Conservation (phyloP, 2,113 vertebrate species). For the Turdus rufiventris region DNA sequence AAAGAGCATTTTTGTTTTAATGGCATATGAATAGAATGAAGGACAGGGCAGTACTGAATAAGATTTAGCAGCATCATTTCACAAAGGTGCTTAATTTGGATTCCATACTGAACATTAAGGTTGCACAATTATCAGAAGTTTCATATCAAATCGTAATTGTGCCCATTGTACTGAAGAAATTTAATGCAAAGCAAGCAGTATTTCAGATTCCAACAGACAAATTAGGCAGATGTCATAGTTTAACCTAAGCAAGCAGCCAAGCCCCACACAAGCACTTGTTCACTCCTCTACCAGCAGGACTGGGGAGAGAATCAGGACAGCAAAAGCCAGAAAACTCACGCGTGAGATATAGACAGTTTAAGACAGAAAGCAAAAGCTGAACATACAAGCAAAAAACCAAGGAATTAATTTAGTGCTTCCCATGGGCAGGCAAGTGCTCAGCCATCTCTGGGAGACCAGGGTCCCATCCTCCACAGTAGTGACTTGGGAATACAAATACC, state of each 20-base stretch:
- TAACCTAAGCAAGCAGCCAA: not conserved
- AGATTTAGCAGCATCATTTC: not conserved
- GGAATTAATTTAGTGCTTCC: not conserved
- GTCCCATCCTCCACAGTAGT: not conserved
- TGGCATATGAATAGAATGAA: not conserved
- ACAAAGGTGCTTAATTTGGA: not conserved
- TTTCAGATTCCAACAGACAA: not conserved
- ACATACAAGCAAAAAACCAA: not conserved
- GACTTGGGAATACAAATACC: not conserved
- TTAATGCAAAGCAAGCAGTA: not conserved
- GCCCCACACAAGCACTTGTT: not conserved
- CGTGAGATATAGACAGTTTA: not conserved
- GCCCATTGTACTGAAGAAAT: not conserved
- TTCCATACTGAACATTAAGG: not conserved
- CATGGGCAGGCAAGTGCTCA: not conserved
- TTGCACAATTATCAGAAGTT: not conserved
- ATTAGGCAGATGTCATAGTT: not conserved
- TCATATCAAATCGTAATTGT: not conserved
- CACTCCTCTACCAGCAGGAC: not conserved
- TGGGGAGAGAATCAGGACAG: fast-evolving
- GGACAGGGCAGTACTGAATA: not conserved
- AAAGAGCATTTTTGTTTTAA: not conserved
- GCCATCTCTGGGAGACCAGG: not conserved
- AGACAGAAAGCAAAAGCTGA: not conserved
- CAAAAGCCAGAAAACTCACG: not conserved